phyloP scores from a whole-genome alignment of 64 coral and sea anemone genomes.

The Pocillopora damicornis region DNA sequence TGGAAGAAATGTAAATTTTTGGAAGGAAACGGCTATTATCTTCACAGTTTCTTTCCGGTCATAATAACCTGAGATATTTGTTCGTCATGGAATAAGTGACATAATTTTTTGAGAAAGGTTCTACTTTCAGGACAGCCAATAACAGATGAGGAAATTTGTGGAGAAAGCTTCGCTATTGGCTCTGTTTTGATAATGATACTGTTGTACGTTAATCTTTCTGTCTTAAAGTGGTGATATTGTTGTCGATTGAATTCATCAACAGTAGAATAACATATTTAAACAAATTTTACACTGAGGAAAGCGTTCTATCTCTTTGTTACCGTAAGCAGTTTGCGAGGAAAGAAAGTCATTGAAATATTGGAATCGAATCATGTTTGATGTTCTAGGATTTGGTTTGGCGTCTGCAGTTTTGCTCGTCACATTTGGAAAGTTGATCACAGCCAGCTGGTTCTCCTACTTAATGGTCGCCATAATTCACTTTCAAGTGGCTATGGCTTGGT shows the following conservation, averaged over 20 bases:
- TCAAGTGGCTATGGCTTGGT: slow-evolving; percentile 36
- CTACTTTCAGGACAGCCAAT: not conserved
- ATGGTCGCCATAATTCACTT: slow-evolving; percentile 42
- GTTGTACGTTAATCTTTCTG: not conserved
- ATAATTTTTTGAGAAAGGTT: not conserved
- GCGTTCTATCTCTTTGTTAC: not conserved
- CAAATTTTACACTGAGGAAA: not conserved
- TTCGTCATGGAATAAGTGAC: not conserved
- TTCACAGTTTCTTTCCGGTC: not conserved
- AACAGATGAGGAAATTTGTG: not conserved
- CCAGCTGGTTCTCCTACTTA: slow-evolving; percentile 45
- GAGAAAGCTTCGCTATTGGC: not conserved
- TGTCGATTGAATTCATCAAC: not conserved
- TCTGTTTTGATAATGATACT: not conserved
- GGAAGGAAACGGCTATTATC: not conserved
- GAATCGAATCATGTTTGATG: not conserved
- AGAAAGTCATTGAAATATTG: not conserved
- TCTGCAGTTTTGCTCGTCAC: slow-evolving; percentile 56
- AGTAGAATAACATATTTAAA: not conserved
- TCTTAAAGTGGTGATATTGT: not conserved
- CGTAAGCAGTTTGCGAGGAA: not conserved
- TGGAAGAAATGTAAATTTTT: slow-evolving; percentile 25
- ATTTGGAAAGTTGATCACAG: slow-evolving; percentile 53
- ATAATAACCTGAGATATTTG: not conserved
- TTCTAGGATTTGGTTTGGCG: slow-evolving; percentile 52